Evolutionary conservation across 2,888 invertebrate genomes (phyloP).

Genomic region (Gortyna flavago): DNA sequence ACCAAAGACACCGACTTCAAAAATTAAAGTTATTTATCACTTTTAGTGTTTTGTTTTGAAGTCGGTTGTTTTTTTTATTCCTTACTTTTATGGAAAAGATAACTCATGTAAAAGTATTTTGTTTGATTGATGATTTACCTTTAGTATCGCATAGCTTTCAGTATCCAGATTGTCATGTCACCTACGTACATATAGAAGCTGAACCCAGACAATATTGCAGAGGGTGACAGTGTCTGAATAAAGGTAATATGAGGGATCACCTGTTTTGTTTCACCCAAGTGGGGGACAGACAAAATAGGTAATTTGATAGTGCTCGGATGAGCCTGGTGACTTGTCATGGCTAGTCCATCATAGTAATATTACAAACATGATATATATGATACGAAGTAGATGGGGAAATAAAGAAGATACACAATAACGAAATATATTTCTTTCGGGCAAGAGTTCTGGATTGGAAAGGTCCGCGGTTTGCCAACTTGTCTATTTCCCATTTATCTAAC

Average conservation of each 20-base stretch:
- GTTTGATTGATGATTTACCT: conserved; percentile 45
- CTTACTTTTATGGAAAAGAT: background rate
- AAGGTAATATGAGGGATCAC: conserved; percentile 53
- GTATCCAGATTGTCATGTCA: conserved; percentile 37
- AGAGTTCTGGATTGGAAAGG: conserved; percentile 53
- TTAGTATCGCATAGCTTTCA: conserved; percentile 21
- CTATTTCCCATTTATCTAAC: conserved; percentile 50
- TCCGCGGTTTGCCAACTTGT: conserved; percentile 50
- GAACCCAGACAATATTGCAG: conserved; percentile 39
- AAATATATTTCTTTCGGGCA: conserved; percentile 41
- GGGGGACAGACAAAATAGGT: conserved; percentile 50
- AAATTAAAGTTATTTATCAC: too few species aligned
- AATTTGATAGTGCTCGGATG: conserved; percentile 44
- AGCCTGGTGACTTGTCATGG: conserved; percentile 33
- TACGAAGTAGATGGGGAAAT: conserved; percentile 15
- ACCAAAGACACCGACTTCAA: too few species aligned
- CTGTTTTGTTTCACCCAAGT: conserved; percentile 49
- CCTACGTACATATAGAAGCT: conserved; percentile 22
- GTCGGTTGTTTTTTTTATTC: too few species aligned
- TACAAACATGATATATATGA: conserved; percentile 42
- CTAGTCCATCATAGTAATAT: conserved; percentile 47
- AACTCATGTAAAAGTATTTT: background rate
- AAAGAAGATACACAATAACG: conserved; percentile 39
- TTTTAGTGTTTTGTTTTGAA: too few species aligned
- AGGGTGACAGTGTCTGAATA: conserved; percentile 50